These are phyloP conservation scores for Heterodera schachtii DNA, from an alignment of 1,140 invertebrate genomes.

Conservation along the genomic window DNA sequence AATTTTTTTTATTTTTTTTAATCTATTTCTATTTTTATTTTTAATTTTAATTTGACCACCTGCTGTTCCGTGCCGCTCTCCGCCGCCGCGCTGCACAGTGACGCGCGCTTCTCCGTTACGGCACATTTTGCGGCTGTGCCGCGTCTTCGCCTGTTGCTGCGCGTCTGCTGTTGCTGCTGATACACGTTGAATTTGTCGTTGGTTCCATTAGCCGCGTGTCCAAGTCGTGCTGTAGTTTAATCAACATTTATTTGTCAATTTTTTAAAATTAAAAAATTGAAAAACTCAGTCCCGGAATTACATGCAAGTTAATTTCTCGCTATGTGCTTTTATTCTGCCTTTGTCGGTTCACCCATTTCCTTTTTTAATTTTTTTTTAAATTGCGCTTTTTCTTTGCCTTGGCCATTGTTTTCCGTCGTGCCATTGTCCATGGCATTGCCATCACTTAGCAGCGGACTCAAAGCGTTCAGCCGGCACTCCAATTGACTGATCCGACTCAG, in stretches of 20 bases:
- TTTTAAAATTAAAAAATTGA: not conserved
- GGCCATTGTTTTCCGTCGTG: not conserved
- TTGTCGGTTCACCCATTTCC: too few relatives aligned
- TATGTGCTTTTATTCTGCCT: too few relatives aligned
- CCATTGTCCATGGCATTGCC: not conserved
- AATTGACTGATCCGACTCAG: slow-evolving; percentile 26
- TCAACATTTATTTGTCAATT: not conserved
- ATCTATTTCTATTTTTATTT: slow-evolving; percentile 6
- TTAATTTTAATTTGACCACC: not conserved
- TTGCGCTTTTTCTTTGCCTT: not conserved
- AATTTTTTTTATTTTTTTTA: not conserved
- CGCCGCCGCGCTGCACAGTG: not conserved
- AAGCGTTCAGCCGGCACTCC: slow-evolving; percentile 14
- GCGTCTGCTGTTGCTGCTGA: not conserved
- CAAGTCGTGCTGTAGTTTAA: too few relatives aligned
- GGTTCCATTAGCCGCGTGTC: slow-evolving; percentile 14
- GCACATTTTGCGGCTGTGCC: not conserved
- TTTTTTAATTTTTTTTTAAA: too few relatives aligned
- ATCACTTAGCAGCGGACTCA: slow-evolving; percentile 7
- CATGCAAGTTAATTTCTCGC: too few relatives aligned
- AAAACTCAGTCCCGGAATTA: too few relatives aligned
- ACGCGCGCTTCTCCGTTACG: slow-evolving; percentile 1
- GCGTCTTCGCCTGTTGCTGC: not conserved
- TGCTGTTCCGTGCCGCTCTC: not conserved
- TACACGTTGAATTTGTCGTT: not conserved